These are phyloP conservation scores for Myotis pilosus DNA, from an alignment of 2,797 vertebrate genomes.

Conservation along the genomic window DNA sequence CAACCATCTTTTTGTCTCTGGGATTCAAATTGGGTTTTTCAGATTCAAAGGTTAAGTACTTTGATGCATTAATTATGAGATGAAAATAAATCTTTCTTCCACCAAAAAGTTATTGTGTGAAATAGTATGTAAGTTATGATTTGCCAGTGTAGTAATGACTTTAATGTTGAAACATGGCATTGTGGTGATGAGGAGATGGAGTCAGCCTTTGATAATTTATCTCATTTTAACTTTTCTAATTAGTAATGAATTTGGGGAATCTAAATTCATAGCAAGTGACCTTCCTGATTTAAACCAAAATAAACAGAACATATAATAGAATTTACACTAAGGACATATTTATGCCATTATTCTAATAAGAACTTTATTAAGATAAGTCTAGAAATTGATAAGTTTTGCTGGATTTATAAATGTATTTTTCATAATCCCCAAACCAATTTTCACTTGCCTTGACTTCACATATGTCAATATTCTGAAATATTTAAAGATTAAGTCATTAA, in stretches of 20 bases:
- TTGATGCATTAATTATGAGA: conserved; percentile 78
- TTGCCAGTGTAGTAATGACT: conserved; percentile 75
- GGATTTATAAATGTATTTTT: conserved; percentile 73
- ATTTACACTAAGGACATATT: conserved; percentile 68
- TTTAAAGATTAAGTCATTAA: conserved; percentile 63
- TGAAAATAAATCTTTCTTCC: conserved; percentile 77
- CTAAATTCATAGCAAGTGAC: conserved; percentile 76
- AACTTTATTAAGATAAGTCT: conserved; percentile 71
- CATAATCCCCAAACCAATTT: conserved; percentile 68
- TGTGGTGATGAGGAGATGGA: conserved; percentile 76
- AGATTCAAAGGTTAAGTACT: conserved; percentile 79
- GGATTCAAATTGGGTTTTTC: conserved; percentile 68
- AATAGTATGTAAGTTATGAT: conserved; percentile 80
- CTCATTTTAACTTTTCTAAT: conserved; percentile 79
- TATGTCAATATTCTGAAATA: conserved; percentile 52
- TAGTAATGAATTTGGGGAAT: conserved; percentile 75
- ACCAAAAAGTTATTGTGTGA: conserved; percentile 78
- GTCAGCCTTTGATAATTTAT: conserved; percentile 78
- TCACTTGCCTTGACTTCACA: conserved; percentile 68
- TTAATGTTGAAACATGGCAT: conserved; percentile 78
- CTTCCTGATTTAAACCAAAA: conserved; percentile 70
- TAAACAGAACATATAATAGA: conserved; percentile 72
- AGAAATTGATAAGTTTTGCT: conserved; percentile 70
- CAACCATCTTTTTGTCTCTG: conserved; percentile 55
- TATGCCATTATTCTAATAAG: conserved; percentile 72